These are phyloP conservation scores for Hirtodrosophila alboralis DNA, from an alignment of 2,888 invertebrate species.

Conservation along the genomic window DNA sequence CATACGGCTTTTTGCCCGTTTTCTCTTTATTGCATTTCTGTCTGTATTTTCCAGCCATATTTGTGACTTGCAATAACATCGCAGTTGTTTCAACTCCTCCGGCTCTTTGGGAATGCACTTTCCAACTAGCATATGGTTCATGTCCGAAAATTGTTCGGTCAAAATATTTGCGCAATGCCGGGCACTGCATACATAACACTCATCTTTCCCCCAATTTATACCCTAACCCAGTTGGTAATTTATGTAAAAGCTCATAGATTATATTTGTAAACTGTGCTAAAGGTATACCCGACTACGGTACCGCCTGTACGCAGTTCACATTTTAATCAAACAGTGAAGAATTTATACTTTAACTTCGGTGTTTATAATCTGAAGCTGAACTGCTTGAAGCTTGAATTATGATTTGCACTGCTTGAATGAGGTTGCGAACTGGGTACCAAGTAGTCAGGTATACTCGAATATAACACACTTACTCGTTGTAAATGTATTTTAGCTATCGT, in stretches of 20 bases:
- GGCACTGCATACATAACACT: constrained; percentile 19
- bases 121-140: constrained; percentile 52
- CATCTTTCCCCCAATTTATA: neutral
- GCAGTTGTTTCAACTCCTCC: constrained; percentile 13
- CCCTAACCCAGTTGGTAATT: constrained; percentile 7
- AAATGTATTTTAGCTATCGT: no score
- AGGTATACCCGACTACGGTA: no score
- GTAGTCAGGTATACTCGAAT: no score
- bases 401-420: no score
- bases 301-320: no score
- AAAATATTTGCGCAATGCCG: constrained; percentile 63
- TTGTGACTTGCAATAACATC: no score
- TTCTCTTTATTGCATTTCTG: constrained; percentile 67
- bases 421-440: no score
- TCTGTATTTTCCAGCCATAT: constrained; percentile 47
- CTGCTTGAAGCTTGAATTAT: no score
- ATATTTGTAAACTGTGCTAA: constrained; percentile 74
- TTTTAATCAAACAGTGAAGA: no score
- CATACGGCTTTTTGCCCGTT: constrained; percentile 39
- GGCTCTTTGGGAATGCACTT: constrained; percentile 66
- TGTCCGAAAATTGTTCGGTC: constrained; percentile 64
- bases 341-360: no score
- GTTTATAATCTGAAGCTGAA: no score
- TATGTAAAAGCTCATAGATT: constrained; percentile 67
- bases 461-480: no score